Evolutionary conservation across 2,888 invertebrate genomes (phyloP).

Genomic region (Diabrotica balteata): DNA sequence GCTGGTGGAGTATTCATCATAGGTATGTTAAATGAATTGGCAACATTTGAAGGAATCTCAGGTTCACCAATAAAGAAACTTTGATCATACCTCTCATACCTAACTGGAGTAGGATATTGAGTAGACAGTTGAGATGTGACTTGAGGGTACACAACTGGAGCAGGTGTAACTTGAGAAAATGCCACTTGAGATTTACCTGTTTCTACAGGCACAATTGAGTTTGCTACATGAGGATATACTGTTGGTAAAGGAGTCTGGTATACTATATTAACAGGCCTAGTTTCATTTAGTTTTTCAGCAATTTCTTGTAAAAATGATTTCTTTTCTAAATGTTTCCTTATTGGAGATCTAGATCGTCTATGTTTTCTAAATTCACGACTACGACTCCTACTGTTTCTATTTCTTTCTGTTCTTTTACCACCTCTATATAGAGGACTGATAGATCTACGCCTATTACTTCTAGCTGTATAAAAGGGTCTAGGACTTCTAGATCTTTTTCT

Average conservation of each 20-base stretch:
- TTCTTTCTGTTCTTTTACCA: neutral
- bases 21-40: neutral
- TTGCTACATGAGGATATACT: neutral
- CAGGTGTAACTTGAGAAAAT: constrained; percentile 15
- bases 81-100: constrained; percentile 51
- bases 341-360: constrained; percentile 31
- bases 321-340: constrained; percentile 38
- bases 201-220: neutral
- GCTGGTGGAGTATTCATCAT: neutral
- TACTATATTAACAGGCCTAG: constrained; percentile 7
- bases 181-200: neutral
- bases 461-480: neutral
- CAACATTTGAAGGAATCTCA: neutral
- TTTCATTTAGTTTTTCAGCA: constrained; percentile 51
- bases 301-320: constrained; percentile 57
- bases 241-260: constrained; percentile 4
- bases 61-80: constrained; percentile 53
- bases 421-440: neutral
- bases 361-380: constrained; percentile 25
- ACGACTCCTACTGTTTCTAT: constrained; percentile 19
- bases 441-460: constrained; percentile 1
- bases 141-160: constrained; percentile 40
- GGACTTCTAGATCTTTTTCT: constrained; percentile 17
- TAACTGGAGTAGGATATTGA: constrained; percentile 31
- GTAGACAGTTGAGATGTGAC: constrained; percentile 23